These are phyloP conservation scores for Alloplasta piceator DNA, from an alignment of 2,888 invertebrate genomes.

Conservation along the genomic window DNA sequence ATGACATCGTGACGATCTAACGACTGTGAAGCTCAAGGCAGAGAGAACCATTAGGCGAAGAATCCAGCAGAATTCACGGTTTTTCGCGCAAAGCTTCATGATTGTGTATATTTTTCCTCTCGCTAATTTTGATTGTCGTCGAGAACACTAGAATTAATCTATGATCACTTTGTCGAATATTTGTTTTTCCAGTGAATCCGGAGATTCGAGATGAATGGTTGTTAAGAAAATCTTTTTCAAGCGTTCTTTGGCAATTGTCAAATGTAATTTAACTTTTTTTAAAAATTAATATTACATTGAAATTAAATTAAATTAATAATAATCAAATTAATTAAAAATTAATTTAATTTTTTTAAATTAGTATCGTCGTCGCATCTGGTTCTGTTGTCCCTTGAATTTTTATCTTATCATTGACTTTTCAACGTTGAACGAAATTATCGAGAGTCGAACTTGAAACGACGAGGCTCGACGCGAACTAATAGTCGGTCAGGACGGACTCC, in stretches of 20 bases:
- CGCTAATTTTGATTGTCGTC: no score
- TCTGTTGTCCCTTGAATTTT: neutral
- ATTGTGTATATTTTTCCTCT: neutral
- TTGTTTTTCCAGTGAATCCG: neutral
- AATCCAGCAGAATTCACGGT: constrained; percentile 3
- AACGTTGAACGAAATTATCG: constrained; percentile 22
- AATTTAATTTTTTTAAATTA: no score
- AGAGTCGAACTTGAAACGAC: constrained; percentile 49
- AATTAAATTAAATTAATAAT: no score
- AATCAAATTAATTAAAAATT: no score
- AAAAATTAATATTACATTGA: no score
- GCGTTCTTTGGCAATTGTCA: neutral
- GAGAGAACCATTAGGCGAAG: constrained; percentile 21
- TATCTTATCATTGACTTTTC: constrained; percentile 5
- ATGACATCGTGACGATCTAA: constrained; percentile 74
- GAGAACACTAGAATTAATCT: constrained; percentile 14
- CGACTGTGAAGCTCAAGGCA: constrained; percentile 70
- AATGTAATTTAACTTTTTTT: neutral
- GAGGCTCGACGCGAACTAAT: constrained; percentile 72
- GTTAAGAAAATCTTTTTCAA: neutral
- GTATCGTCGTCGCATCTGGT: neutral
- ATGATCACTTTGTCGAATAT: neutral
- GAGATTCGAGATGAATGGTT: no score
- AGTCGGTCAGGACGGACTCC: constrained; percentile 66
- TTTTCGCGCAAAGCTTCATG: constrained; percentile 35